Evolutionary conservation across 2,113 vertebrate genomes (phyloP).

Genomic region (Neomonachus schauinslandi): DNA sequence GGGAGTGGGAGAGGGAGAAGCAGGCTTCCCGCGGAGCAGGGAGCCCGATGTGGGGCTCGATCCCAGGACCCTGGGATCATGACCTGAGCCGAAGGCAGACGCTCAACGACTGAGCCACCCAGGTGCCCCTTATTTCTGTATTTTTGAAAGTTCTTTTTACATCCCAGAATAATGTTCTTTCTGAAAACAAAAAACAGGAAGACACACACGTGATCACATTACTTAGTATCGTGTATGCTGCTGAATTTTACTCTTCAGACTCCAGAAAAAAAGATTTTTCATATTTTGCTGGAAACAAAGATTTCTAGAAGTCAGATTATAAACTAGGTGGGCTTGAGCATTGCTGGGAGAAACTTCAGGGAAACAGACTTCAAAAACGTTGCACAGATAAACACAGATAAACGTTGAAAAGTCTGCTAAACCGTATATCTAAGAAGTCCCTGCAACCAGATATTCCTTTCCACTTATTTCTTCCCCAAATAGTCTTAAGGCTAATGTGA

Average conservation of each 20-base stretch:
- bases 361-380: background rate
- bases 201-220: background rate
- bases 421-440: background rate
- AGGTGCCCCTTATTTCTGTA: conserved; percentile 3
- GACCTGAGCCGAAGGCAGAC: too few species aligned
- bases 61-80: too few species aligned
- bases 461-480: background rate
- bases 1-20: too few species aligned
- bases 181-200: conserved; percentile 1
- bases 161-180: conserved; percentile 19
- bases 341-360: background rate
- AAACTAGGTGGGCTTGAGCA: background rate
- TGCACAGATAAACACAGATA: background rate
- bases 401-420: background rate
- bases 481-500: background rate
- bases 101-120: too few species aligned
- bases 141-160: conserved; percentile 43
- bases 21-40: too few species aligned
- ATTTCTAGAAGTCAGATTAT: background rate
- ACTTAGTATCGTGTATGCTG: background rate
- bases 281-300: background rate
- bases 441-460: background rate
- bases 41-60: too few species aligned
- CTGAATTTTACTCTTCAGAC: background rate
- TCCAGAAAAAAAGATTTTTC: background rate